Percentiles rank a stretch among this genome's conserved stretches.
Evolutionary conservation across 2,888 invertebrate genomes (phyloP).

Genomic region (Mellilla xanthometata): DNA sequence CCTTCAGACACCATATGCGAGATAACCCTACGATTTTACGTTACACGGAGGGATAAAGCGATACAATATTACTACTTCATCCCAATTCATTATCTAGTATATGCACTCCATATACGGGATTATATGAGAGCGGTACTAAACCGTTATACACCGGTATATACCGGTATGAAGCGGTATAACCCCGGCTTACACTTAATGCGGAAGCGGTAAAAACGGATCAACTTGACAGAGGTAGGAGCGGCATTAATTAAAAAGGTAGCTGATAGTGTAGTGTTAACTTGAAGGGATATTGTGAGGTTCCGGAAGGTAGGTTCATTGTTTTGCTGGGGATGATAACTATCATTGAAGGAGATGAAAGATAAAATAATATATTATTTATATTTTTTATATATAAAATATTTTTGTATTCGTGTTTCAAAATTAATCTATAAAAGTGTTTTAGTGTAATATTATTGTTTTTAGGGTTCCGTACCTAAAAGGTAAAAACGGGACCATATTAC

Average conservation of each 20-base stretch:
- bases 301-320: neutral
- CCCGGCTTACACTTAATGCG: constrained; percentile 21
- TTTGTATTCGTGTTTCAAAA: too few relatives aligned
- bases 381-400: too few relatives aligned
- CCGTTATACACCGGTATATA: neutral
- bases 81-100: constrained; percentile 5
- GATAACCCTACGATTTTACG: too few relatives aligned
- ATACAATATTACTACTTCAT: neutral
- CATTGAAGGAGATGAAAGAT: too few relatives aligned
- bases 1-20: too few relatives aligned
- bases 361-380: too few relatives aligned
- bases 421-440: too few relatives aligned
- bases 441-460: too few relatives aligned
- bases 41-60: neutral
- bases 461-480: too few relatives aligned
- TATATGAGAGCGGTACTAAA: constrained; percentile 7
- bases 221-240: constrained; percentile 14
- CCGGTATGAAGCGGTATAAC: constrained; percentile 20
- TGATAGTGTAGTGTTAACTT: constrained; percentile 7
- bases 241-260: constrained; percentile 21
- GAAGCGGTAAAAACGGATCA: constrained; percentile 26
- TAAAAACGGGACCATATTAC: too few relatives aligned
- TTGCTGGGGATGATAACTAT: neutral
- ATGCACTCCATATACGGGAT: constrained; percentile 8
- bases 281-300: neutral